A percentile compares a stretch with the other conserved stretches of the same genome.
Conservation (phyloP, 2,113 vertebrate species). For the Antennarius striatus region DNA sequence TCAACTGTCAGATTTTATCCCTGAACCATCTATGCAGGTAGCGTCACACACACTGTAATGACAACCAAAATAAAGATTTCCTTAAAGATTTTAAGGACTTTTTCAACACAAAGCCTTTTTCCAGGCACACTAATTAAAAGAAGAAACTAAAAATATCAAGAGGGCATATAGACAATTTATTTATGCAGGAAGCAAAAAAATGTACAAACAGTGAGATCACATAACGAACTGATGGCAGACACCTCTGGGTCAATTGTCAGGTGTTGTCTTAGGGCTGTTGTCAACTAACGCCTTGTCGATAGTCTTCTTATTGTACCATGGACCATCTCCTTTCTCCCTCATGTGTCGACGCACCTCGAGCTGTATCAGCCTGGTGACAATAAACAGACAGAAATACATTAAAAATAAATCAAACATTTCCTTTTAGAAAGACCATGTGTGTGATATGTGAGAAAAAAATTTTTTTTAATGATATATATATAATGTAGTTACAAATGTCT, state of each 20-base stretch:
- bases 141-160: neutral
- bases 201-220: conserved; percentile 67
- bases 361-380: conserved; percentile 76
- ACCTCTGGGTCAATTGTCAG: conserved; percentile 82
- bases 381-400: neutral
- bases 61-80: neutral
- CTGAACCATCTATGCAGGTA: neutral
- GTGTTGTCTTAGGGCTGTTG: conserved; percentile 81
- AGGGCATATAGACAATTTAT: conserved; percentile 71
- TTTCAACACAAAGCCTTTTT: neutral
- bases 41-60: neutral
- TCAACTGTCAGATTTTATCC: no score
- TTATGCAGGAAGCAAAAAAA: conserved; percentile 63
- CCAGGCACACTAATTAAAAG: neutral
- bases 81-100: neutral
- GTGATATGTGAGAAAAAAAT: no score
- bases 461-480: no score
- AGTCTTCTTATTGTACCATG: conserved; percentile 85
- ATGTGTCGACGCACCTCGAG: conserved; percentile 84
- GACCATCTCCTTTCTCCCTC: conserved; percentile 88
- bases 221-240: conserved; percentile 15
- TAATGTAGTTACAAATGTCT: no score
- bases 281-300: conserved; percentile 83
- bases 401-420: neutral
- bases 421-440: neutral